Base-by-base conservation (phyloP, 2,888 invertebrate species). In the Meloe dianella region DNA sequence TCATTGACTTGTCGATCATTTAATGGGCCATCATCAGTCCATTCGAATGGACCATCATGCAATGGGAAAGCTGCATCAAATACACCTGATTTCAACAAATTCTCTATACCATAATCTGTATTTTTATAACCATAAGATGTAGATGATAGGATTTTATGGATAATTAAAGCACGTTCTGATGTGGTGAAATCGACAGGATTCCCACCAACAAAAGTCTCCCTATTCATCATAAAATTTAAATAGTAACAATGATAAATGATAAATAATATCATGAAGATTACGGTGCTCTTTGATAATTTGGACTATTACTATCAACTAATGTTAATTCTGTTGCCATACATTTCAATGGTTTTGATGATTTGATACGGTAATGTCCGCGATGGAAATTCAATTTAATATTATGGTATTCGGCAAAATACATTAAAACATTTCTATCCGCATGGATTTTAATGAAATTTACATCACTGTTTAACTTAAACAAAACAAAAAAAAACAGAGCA, bases 1-100 rank as follows among this genome's bases (percentile, higher is more conserved):
- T n/a, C n/a, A 32, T 14, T 20, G 17, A 82, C 84, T 75, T 84
- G 84, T 60, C 84, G 76, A 35, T 83, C 82, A 27, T 78, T 82
- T 1, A 84, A 72, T 32, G 71, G 73, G 4, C 77, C 79, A 9
- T 74, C 72, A n/a, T 76, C 67, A 0, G 79, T 75, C 77, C 81
- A 79, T 63, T 77, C 63, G 66, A 77, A 78, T 4, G 74, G 71
- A 4, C 83, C 82, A 63, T 83, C 83, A 67, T 84, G 84, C 29
- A 84, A 69, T 4, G 83, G 80, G 74, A 76, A 83, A 14, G 78
- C 82, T 63, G 77, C 78, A 30, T 74, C 32, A 35, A 84, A 72
- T 9, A 80, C 72, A 41, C 76, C 72, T 27, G 71, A 70, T 5
- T 71, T 61, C 7, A 80, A 38, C 54, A 84, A 68, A 60, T 78